These are phyloP conservation scores for Epinotia nisella DNA, from an alignment of 2,888 invertebrate species.

Conservation along the genomic window DNA sequence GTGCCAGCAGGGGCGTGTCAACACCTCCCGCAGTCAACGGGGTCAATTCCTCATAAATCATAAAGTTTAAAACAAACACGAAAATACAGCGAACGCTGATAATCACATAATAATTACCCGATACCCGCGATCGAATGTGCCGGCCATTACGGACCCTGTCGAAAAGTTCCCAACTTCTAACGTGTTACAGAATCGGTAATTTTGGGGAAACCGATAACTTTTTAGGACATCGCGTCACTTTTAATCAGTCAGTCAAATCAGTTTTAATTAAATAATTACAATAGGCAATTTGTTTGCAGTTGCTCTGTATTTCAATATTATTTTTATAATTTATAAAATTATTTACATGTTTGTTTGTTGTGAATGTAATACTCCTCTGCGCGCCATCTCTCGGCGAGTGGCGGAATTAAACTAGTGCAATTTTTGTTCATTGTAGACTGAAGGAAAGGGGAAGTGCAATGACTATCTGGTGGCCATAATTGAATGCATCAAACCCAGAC, in stretches of 20 bases:
- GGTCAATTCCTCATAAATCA: conserved; percentile 79
- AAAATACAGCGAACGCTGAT: conserved; percentile 68
- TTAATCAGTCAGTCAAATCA: no score
- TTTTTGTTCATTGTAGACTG: conserved; percentile 45
- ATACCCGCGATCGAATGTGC: conserved; percentile 64
- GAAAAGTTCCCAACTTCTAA: conserved; percentile 41
- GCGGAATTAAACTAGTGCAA: conserved; percentile 43
- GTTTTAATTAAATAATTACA: neutral
- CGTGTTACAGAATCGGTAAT: conserved; percentile 38
- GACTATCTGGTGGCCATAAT: conserved; percentile 47
- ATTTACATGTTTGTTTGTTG: neutral
- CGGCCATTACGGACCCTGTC: conserved; percentile 51
- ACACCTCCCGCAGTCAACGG: conserved; percentile 58
- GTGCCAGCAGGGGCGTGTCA: conserved; percentile 47
- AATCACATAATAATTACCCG: conserved; percentile 78
- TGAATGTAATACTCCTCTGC: conserved; percentile 1
- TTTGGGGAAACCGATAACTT: conserved; percentile 36
- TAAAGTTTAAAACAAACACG: conserved; percentile 74
- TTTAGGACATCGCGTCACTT: conserved; percentile 29
- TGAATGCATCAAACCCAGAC: conserved; percentile 58
- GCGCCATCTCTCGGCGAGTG: conserved; percentile 62
- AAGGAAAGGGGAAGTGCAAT: conserved; percentile 48
- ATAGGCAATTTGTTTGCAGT: conserved; percentile 3
- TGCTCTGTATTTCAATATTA: conserved; percentile 7
- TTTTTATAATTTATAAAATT: neutral